Base-by-base conservation (phyloP, 2,888 invertebrate species). In the Dicycla oo region DNA sequence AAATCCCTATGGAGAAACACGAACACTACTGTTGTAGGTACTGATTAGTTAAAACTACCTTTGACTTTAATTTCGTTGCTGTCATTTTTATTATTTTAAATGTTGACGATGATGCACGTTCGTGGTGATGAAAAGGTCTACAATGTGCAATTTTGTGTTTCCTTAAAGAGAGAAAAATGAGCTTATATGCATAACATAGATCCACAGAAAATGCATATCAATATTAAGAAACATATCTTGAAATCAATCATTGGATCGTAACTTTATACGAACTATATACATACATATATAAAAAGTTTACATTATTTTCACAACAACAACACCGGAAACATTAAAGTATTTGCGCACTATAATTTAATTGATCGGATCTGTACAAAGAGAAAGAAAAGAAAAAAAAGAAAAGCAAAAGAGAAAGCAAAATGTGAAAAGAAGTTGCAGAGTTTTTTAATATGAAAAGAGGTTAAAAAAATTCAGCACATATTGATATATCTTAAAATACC, bases 121-220 rank as follows among this genome's bases (percentile, higher is more conserved):
- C 47, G 73, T 73, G 73, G 69, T 54, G 83, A 23, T 80, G 63
- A 38, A 79, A 78, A 64, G 64, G 53, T 49, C 40, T 69, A 89
- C 89, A 88, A 89, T 92, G 91, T 91, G 92, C 92, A 92, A 91
- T 93, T 91, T 85, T 82, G 83, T 88, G 83, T 87, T 82, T 75
- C 61, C 53, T 51, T 62, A 56, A 40, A 71, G 23, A 77, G 66
- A 72, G 43, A 69, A 77, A 73, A 63, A 71, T 58, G 71, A 75
- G 78, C 78, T 78, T 78, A 74, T 63, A 69, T 64, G 34, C 65
- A 51, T 73, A 49, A 34, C 18, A 63, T 62, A 73, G 58, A 75
- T 61, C 69, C 58, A 75, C 53, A 61, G 40, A 61, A 75, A 76
- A 75, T 83, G 83, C 85, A 86, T 86, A 86, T 86, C 85, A 86